phyloP scores from a whole-genome alignment of 2,797 vertebrate species.

The Semaprochilodus insignis region DNA sequence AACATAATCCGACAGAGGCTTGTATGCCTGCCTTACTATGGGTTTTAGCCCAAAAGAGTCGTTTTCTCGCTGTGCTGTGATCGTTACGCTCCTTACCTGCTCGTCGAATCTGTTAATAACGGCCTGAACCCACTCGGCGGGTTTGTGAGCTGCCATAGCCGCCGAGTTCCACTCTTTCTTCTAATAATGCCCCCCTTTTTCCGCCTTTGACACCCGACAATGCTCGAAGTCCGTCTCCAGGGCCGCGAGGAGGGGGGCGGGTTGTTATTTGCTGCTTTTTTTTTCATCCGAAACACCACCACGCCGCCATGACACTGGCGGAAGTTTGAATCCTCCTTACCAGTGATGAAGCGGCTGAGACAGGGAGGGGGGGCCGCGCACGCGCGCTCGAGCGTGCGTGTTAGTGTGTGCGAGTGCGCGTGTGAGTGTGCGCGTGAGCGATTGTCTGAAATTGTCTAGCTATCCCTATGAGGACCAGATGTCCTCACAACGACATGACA shows the following conservation, averaged over 20 bases:
- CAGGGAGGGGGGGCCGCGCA: conserved; percentile 52
- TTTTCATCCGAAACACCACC: conserved; percentile 73
- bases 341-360: conserved; percentile 60
- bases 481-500: too few species aligned
- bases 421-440: background rate
- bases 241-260: conserved; percentile 41
- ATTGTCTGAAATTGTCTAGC: background rate
- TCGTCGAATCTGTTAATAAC: conserved; percentile 96
- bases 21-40: background rate
- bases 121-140: conserved; percentile 97
- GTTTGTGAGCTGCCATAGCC: conserved; percentile 97
- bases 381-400: conserved; percentile 24
- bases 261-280: conserved; percentile 50
- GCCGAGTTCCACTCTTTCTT: conserved; percentile 58
- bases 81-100: conserved; percentile 83
- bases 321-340: conserved; percentile 83
- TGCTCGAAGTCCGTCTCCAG: conserved; percentile 37
- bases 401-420: too few species aligned
- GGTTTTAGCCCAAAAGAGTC: background rate
- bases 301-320: conserved; percentile 86
- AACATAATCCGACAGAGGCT: background rate
- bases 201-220: conserved; percentile 37
- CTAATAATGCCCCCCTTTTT: background rate
- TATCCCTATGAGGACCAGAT: too few species aligned
- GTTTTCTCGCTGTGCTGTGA: background rate